Evolutionary conservation across 2,888 invertebrate species (phyloP), one percentile per base, ranked within the genome.

Genomic region (Drosophila pseudotalamancana): DNA sequence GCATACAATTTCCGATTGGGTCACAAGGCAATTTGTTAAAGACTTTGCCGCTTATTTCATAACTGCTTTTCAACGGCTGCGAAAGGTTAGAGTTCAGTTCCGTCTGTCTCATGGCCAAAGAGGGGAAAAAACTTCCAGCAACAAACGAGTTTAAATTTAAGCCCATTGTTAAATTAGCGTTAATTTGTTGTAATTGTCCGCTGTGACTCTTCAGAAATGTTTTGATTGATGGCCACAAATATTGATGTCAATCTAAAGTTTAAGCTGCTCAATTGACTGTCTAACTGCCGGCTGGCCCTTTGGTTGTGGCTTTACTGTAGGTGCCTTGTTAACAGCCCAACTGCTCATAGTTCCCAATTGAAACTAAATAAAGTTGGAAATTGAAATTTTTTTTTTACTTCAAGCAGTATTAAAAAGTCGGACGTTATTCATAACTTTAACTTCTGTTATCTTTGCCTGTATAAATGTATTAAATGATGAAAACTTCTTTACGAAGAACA

Each of bases 1-100:
- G 79, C 76, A 86, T 79, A 65, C 51, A 39, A 75, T 72, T 55
- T 78, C 63, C 83, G 83, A 78, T 75, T 82, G 75, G n/a, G 66
- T 35, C 65, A 84, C 54, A 79, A 16, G 11, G 21, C 23, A 51
- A 32, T 34, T 31, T 27, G 6, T 18, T 19, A 21, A 48, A 18
- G 23, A 31, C 4, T 3, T 43, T 27, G 56, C 19, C 27, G 32
- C 3, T 4, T 32, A 21, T 61, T 53, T 51, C 68, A 66, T 48
- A 57, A 69, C 23, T 31, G 0, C 12, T 4, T 6, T 12, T 8
- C 14, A 21, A 11, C 5, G 6, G 21, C 16, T 12, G n/a, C n/a
- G 6, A 56, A 49, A 68, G 75, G 49, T 69, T 57, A 74, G 62
- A 49, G 49, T 23, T 63, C 11, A 43, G 37, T 21, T 35, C 48